Conservation (phyloP, 2,113 vertebrate species). For the Ifrita kowaldi region DNA sequence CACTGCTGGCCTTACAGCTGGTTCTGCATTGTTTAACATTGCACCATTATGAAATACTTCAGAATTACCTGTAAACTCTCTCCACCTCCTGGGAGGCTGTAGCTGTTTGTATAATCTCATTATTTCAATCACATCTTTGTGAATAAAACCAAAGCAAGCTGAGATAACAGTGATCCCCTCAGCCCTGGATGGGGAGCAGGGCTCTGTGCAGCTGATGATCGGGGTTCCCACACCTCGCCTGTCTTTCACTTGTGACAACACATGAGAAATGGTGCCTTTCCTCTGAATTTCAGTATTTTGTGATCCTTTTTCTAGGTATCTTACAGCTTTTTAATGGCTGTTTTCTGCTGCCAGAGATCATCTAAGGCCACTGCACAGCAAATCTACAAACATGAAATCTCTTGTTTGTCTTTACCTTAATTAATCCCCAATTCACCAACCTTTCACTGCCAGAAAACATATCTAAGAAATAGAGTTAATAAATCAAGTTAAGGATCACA, state of each 20-base stretch:
- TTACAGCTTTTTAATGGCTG: neutral
- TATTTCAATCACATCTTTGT: neutral
- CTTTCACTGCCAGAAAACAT: neutral
- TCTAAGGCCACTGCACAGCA: neutral
- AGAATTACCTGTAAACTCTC: neutral
- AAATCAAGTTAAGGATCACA: neutral
- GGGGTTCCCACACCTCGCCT: accelerated
- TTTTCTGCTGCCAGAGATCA: neutral
- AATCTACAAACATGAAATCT: neutral
- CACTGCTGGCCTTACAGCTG: neutral
- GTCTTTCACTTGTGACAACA: neutral
- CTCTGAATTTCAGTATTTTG: neutral
- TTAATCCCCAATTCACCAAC: neutral
- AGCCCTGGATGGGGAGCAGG: neutral
- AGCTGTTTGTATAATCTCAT: neutral
- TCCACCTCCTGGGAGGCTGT: neutral
- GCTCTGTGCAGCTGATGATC: neutral
- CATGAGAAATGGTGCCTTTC: neutral
- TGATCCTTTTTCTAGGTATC: neutral
- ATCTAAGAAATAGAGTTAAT: neutral
- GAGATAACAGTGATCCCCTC: neutral
- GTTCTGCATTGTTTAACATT: neutral
- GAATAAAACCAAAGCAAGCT: neutral
- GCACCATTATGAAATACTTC: neutral
- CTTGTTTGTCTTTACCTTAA: neutral